phyloP scores from a whole-genome alignment of 2,888 invertebrate species.

The Hymenopus coronatus region DNA sequence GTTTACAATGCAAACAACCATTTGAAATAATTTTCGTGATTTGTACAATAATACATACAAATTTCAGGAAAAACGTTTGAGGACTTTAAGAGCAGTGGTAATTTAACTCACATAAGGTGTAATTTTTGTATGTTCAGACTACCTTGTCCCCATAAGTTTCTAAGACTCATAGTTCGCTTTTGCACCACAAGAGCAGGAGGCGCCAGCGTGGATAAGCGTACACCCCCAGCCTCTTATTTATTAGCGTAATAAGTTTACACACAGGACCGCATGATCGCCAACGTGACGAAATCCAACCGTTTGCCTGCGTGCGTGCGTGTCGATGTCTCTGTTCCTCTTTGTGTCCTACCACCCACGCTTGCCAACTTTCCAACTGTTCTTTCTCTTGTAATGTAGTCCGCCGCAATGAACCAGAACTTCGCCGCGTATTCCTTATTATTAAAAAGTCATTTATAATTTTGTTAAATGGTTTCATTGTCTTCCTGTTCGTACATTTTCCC shows the following conservation, averaged over 20 bases:
- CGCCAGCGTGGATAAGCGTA: neutral
- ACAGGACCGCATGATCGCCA: neutral
- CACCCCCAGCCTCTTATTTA: neutral
- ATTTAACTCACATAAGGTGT: no score
- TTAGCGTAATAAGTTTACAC: neutral
- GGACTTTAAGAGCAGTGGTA: no score
- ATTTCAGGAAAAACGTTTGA: no score
- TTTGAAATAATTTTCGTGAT: no score
- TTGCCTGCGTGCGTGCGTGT: constrained; percentile 1
- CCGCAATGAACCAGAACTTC: neutral
- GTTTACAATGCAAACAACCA: no score
- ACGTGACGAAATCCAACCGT: constrained; percentile 1
- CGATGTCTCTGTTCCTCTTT: neutral
- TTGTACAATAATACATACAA: no score
- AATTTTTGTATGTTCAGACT: no score
- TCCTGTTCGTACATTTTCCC: neutral
- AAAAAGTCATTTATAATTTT: neutral
- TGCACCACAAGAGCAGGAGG: neutral
- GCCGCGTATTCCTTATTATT: neutral
- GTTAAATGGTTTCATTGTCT: neutral
- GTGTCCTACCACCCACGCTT: neutral
- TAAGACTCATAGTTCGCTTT: neutral
- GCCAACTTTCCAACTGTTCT: constrained; percentile 1
- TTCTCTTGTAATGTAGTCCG: neutral
- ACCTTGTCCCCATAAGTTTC: no score